Percentiles rank a stretch among this genome's conserved stretches.
These are phyloP conservation scores for Diabrotica undecimpunctata DNA, from an alignment of 1,140 invertebrate genomes.

Conservation along the genomic window DNA sequence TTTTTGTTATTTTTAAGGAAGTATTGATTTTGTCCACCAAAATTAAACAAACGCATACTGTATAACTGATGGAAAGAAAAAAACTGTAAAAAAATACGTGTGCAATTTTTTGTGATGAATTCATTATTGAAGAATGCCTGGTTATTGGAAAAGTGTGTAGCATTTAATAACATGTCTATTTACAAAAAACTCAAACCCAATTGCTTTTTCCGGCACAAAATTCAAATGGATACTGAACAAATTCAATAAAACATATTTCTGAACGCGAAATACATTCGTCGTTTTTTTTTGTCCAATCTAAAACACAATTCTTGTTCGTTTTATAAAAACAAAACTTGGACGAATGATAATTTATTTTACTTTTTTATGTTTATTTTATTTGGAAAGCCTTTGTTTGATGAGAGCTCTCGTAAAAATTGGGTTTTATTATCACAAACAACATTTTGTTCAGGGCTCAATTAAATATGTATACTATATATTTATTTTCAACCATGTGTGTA, in stretches of 20 bases:
- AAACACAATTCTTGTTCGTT: slow-evolving; percentile 31
- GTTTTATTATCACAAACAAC: slow-evolving; percentile 44
- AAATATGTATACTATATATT: slow-evolving; percentile 32
- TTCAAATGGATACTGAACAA: slow-evolving; percentile 29
- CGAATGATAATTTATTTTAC: slow-evolving; percentile 42
- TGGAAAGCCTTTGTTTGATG: slow-evolving; percentile 42
- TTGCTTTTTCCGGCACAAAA: slow-evolving; percentile 26
- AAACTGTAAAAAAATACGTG: not conserved
- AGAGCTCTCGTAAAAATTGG: slow-evolving; percentile 44
- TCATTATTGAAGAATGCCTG: slow-evolving; percentile 8
- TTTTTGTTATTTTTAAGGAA: not conserved
- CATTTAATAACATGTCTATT: slow-evolving; percentile 22
- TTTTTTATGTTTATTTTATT: slow-evolving; percentile 43
- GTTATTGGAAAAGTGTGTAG: slow-evolving; percentile 14
- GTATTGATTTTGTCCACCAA: not conserved
- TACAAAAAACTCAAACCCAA: slow-evolving; percentile 23
- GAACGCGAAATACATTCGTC: slow-evolving; percentile 27
- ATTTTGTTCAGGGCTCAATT: slow-evolving; percentile 40
- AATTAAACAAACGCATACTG: not conserved
- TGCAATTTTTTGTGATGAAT: slow-evolving; percentile 7
- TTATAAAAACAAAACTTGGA: slow-evolving; percentile 41
- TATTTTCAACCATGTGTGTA: slow-evolving; percentile 32
- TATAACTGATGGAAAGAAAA: not conserved
- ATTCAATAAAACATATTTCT: slow-evolving; percentile 34
- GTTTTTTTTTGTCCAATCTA: slow-evolving; percentile 34